Conservation (phyloP, 2,113 vertebrate species). For the Cinclus mexicanus region DNA sequence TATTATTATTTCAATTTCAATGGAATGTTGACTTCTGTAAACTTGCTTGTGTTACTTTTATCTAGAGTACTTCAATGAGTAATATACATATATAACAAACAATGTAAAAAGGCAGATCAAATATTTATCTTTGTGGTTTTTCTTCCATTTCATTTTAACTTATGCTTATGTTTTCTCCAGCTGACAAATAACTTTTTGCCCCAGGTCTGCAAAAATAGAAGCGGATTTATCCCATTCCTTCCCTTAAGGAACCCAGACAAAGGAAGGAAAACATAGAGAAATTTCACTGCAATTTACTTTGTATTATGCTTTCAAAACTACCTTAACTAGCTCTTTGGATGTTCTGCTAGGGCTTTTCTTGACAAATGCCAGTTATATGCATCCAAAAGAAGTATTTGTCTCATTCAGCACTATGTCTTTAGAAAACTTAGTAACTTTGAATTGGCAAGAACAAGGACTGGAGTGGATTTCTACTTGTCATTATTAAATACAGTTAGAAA, state of each 20-base stretch:
- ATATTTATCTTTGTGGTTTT: neutral
- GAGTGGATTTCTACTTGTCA: neutral
- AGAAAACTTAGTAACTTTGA: neutral
- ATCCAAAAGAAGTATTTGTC: neutral
- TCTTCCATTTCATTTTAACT: neutral
- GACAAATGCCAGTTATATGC: neutral
- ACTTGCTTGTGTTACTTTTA: neutral
- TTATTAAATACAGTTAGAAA: neutral
- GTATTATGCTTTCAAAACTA: neutral
- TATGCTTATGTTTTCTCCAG: neutral
- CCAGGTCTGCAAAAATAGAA: neutral
- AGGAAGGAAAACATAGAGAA: neutral
- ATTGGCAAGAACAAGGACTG: neutral
- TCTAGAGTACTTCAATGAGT: neutral
- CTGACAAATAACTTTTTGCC: neutral
- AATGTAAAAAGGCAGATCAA: neutral
- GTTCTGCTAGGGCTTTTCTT: neutral
- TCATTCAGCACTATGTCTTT: neutral
- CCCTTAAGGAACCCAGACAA: neutral
- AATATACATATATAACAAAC: neutral
- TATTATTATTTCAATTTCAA: neutral
- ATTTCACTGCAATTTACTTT: neutral
- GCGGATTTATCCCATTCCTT: neutral
- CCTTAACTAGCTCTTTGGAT: neutral
- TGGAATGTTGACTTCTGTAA: neutral